Conservation (phyloP, 2,113 vertebrate genomes). For the Vulpes vulpes region DNA sequence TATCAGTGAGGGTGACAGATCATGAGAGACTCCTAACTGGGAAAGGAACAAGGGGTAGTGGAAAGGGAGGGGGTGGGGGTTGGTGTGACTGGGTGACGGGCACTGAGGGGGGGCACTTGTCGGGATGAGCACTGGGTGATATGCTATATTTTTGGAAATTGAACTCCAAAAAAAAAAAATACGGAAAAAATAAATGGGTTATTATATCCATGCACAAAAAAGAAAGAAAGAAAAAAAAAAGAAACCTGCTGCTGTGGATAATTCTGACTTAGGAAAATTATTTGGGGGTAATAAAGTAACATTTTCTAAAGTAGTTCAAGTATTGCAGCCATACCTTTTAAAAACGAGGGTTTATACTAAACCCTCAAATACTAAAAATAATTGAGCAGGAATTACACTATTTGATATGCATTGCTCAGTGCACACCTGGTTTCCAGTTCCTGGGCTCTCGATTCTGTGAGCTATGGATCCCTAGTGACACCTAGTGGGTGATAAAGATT, state of each 20-base stretch:
- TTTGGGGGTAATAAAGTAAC: constrained; percentile 18
- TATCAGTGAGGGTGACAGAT: too few species aligned
- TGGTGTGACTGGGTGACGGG: too few species aligned
- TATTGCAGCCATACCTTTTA: not conserved
- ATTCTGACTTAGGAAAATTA: constrained; percentile 11
- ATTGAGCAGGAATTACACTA: not conserved
- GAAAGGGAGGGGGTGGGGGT: too few species aligned
- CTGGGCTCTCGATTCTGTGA: not conserved
- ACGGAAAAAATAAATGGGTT: too few species aligned
- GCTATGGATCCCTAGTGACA: constrained; percentile 72
- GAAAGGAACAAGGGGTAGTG: too few species aligned
- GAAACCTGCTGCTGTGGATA: constrained; percentile 23
- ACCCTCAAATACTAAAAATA: not conserved
- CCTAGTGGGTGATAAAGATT: constrained; percentile 75
- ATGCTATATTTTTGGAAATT: too few species aligned
- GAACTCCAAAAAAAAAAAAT: too few species aligned
- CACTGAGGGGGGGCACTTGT: too few species aligned
- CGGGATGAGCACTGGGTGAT: too few species aligned
- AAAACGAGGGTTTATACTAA: not conserved
- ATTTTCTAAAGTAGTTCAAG: constrained; percentile 32
- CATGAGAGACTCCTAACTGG: too few species aligned
- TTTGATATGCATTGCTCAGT: not conserved
- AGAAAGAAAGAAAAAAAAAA: too few species aligned
- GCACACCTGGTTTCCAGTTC: not conserved
- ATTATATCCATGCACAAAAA: too few species aligned